Percentiles rank a stretch among this genome's conserved stretches.
phyloP scores from a whole-genome alignment of 2,113 vertebrate species.

The Meleagris gallopavo region DNA sequence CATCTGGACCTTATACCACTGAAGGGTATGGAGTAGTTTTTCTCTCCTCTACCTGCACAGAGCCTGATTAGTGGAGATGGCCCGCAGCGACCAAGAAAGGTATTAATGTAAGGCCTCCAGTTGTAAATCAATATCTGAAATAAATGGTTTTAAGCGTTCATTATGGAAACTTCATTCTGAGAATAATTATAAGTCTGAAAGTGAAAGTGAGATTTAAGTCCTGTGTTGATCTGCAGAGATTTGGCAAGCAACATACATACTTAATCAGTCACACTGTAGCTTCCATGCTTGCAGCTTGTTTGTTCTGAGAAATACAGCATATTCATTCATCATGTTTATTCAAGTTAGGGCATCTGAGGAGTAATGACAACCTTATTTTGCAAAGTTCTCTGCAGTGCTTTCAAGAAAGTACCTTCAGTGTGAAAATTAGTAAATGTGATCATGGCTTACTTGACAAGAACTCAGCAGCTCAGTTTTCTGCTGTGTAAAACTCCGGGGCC shows the following conservation, averaged over 20 bases:
- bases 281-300: slow-evolving; percentile 36
- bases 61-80: slow-evolving; percentile 44
- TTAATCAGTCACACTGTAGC: slow-evolving; percentile 50
- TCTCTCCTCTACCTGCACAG: slow-evolving; percentile 27
- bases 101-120: slow-evolving; percentile 58
- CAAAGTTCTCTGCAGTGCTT: neutral
- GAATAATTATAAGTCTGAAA: slow-evolving; percentile 71
- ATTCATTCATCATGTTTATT: slow-evolving; percentile 54
- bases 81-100: slow-evolving; percentile 37
- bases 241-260: slow-evolving; percentile 61
- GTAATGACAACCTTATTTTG: neutral
- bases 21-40: slow-evolving; percentile 7
- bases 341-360: slow-evolving; percentile 8
- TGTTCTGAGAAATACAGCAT: slow-evolving; percentile 43
- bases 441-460: neutral
- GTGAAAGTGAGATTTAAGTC: slow-evolving; percentile 74
- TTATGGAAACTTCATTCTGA: slow-evolving; percentile 69
- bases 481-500: neutral
- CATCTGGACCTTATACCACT: neutral
- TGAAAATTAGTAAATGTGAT: neutral
- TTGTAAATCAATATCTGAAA: slow-evolving; percentile 76
- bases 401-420: neutral
- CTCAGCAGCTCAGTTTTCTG: neutral
- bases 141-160: slow-evolving; percentile 62
- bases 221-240: slow-evolving; percentile 65